Evolutionary conservation across 2,888 invertebrate genomes (phyloP).

Genomic region (Yponomeuta malinellus): DNA sequence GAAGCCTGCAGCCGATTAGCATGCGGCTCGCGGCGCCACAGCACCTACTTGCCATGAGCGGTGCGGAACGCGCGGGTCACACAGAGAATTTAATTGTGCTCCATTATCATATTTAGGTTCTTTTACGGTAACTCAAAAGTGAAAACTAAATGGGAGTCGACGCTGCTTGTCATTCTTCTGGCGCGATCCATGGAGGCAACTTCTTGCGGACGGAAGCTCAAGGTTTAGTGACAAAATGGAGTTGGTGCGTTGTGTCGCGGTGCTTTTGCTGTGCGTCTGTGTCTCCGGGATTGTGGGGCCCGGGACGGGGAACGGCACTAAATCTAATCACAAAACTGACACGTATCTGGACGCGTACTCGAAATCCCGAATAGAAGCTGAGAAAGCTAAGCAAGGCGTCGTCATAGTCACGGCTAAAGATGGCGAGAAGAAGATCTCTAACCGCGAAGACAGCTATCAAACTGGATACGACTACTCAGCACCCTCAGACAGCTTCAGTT

Average conservation of each 20-base stretch:
- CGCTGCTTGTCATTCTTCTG: conserved; percentile 64
- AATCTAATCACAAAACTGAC: conserved; percentile 61
- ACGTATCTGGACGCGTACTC: conserved; percentile 80
- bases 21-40: conserved; percentile 48
- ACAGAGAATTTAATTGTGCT: conserved; percentile 73
- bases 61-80: conserved; percentile 70
- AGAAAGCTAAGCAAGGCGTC: conserved; percentile 60
- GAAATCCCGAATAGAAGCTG: conserved; percentile 70
- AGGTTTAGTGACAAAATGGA: conserved; percentile 3
- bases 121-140: conserved; percentile 75
- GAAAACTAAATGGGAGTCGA: conserved; percentile 66
- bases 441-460: conserved; percentile 62
- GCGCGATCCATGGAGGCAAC: conserved; percentile 67
- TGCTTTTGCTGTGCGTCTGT: conserved; percentile 45
- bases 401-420: conserved; percentile 65
- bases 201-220: conserved; percentile 37
- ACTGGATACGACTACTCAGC: conserved; percentile 63
- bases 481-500: conserved; percentile 45
- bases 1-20: conserved; percentile 44
- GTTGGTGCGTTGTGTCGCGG: conserved; percentile 29
- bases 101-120: conserved; percentile 76
- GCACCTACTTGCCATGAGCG: conserved; percentile 70
- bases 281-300: conserved; percentile 61
- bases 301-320: conserved; percentile 42
- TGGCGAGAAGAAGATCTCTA: conserved; percentile 65